Conservation (phyloP, 2,888 invertebrate genomes). For the Myopa tessellatipennis region DNA sequence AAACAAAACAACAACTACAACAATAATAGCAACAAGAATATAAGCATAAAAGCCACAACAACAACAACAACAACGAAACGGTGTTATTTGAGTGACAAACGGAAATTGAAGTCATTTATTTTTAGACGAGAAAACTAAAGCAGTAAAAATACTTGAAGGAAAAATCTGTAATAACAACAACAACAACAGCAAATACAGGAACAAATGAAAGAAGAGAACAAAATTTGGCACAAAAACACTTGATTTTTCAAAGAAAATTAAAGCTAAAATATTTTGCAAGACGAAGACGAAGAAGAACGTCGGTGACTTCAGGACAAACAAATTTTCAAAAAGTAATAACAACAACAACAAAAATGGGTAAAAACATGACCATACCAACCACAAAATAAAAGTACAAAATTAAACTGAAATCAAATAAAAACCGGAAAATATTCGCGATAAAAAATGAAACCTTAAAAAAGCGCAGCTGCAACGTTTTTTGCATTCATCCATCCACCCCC, state of each 20-base stretch:
- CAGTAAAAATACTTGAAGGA: background rate
- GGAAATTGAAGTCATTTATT: constrained; percentile 35
- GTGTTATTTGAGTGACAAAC: constrained; percentile 28
- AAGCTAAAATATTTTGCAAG: background rate
- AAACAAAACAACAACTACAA: background rate
- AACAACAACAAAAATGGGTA: background rate
- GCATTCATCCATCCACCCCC: background rate
- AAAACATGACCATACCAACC: background rate
- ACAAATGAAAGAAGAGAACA: background rate
- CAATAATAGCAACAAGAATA: background rate
- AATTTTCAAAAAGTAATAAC: background rate
- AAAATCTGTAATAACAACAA: constrained; percentile 25
- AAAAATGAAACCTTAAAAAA: constrained; percentile 18
- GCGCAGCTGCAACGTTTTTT: constrained; percentile 14
- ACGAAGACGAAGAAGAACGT: background rate
- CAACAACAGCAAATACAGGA: background rate
- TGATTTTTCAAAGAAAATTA: background rate
- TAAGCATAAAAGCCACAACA: background rate
- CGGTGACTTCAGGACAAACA: background rate
- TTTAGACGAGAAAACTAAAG: constrained; percentile 13
- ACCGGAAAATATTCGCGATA: background rate
- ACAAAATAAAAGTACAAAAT: too few species aligned
- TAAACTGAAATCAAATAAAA: too few species aligned
- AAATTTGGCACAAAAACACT: background rate
- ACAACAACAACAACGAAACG: constrained; percentile 3